Evolutionary conservation across 2,113 vertebrate genomes (phyloP).

Genomic region (Hassar affinis): DNA sequence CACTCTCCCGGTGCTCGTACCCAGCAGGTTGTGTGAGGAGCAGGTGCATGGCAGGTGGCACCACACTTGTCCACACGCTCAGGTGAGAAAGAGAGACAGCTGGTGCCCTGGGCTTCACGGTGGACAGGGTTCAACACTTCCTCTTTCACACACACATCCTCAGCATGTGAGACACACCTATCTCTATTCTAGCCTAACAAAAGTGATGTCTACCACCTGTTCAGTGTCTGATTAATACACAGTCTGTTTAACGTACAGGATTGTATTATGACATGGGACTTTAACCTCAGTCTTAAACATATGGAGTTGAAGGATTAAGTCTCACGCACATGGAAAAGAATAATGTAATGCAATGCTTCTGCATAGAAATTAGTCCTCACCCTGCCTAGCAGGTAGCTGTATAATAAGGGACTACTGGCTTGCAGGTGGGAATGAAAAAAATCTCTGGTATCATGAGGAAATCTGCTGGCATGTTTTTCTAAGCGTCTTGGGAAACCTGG

Average conservation of each 20-base stretch:
- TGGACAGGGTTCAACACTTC: constrained; percentile 49
- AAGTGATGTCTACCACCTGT: constrained; percentile 45
- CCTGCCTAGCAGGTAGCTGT: neutral
- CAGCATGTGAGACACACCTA: constrained; percentile 23
- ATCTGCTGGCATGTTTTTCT: neutral
- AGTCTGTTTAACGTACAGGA: constrained; percentile 30
- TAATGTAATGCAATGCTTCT: neutral
- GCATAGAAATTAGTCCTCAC: neutral
- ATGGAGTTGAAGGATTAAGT: neutral
- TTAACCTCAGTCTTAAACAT: neutral
- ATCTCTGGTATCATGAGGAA: no score
- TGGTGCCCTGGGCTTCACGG: constrained; percentile 45
- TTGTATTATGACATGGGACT: constrained; percentile 1
- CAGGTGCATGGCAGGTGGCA: constrained; percentile 60
- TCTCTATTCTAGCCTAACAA: constrained; percentile 37
- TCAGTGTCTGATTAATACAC: constrained; percentile 39
- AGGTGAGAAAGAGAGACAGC: constrained; percentile 55
- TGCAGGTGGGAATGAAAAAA: neutral
- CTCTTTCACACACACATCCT: constrained; percentile 31
- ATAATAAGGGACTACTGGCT: neutral
- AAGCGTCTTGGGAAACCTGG: no score
- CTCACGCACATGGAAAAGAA: neutral
- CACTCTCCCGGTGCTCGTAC: constrained; percentile 36
- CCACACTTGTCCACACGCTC: constrained; percentile 50
- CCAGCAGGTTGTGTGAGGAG: constrained; percentile 43